Evolutionary conservation across 2,797 vertebrate genomes (phyloP), one percentile per base, ranked within the genome.

Genomic region (Lepus townsendii): DNA sequence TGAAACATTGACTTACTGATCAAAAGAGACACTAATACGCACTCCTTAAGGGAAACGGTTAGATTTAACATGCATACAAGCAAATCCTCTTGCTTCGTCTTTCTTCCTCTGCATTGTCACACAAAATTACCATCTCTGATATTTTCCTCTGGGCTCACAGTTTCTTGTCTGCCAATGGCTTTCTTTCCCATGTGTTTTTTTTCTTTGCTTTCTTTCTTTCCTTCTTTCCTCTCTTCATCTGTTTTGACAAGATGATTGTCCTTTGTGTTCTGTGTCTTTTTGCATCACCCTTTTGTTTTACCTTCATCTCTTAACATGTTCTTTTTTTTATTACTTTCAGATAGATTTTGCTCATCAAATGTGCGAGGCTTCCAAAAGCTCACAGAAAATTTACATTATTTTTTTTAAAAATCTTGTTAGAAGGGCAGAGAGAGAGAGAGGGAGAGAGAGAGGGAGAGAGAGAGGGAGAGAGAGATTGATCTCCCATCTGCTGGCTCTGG

Each of bases 1-100:
- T 97, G 93, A 96, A 89, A 96, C 97, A 97, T 92, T 77, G 95
- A 95, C 94, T 97, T 93, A 80, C 96, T 97, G 97, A 98, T 97
- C 97, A 97, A 94, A 93, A 97, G 94, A 96, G 94, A 92, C 97
- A 94, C 91, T 97, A 35, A 96, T 95, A 95, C 47, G 4, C 54
- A 88, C 75, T 87, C 91, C 82, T 97, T 97, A 78, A 94, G 85
- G 91, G 83, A 91, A 96, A 96, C 89, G 68, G 68, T 82, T 94
- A 90, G 94, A 96, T 62, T 95, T 97, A 96, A 83, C 66, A 92
- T 84, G 83, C 92, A 27, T 62, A 83, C 83, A 93, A 93, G 66
- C 78, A 71, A 6, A 96, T 52, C 62, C 38, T 32, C 47, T 94
- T 5, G 79, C 30, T 87, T 16, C 24, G 47, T 85, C 35, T 5